Evolutionary conservation across 2,113 vertebrate genomes (phyloP).

Genomic region (Epinephelus fuscoguttatus): DNA sequence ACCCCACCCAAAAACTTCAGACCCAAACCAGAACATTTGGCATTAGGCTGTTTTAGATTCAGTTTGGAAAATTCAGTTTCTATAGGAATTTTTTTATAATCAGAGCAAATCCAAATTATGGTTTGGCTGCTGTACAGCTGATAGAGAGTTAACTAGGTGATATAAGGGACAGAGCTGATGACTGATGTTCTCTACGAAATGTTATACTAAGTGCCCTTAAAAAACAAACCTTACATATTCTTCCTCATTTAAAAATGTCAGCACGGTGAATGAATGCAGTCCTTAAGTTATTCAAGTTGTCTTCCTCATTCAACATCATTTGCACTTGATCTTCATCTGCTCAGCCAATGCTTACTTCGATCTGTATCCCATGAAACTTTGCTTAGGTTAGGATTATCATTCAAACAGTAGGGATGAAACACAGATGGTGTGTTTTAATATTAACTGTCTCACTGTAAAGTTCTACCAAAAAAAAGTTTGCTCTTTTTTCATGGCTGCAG

Average conservation of each 20-base stretch:
- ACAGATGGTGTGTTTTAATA: not conserved
- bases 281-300: not conserved
- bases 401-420: not conserved
- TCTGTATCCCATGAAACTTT: not conserved
- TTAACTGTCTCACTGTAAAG: constrained; percentile 27
- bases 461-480: constrained; percentile 39
- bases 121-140: constrained; percentile 31
- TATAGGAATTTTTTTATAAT: constrained; percentile 5
- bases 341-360: constrained; percentile 1
- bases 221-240: not conserved
- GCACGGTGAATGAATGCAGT: constrained; percentile 6
- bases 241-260: constrained; percentile 20
- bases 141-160: constrained; percentile 1
- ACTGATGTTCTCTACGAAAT: constrained; percentile 7
- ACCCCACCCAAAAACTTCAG: constrained; percentile 21
- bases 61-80: constrained; percentile 28
- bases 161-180: constrained; percentile 14
- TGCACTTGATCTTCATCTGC: constrained; percentile 6
- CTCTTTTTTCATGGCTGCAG: constrained; percentile 2
- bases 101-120: constrained; percentile 24
- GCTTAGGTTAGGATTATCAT: constrained; percentile 8
- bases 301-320: not conserved
- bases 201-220: constrained; percentile 57
- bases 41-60: constrained; percentile 45
- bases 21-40: constrained; percentile 39